Evolutionary conservation across 1,140 invertebrate species (phyloP).

Genomic region (Drosophila pandora): DNA sequence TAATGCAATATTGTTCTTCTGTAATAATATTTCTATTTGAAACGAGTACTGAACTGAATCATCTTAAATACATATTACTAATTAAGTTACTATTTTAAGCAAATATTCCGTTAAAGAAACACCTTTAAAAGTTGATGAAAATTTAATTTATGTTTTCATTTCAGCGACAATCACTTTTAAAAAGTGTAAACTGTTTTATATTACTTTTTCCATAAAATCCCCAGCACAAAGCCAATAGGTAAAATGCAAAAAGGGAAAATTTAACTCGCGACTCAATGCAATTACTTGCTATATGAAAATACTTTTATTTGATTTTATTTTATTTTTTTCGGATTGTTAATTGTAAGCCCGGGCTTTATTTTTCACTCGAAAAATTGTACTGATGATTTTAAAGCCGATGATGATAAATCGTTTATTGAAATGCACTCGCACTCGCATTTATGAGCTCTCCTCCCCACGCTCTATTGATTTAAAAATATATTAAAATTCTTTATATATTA

Average conservation of each 20-base stretch:
- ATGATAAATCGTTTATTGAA: background rate
- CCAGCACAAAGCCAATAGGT: background rate
- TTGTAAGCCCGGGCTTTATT: background rate
- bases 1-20: too few species aligned
- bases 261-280: background rate
- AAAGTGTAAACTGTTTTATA: too few species aligned
- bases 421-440: background rate
- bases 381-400: background rate
- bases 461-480: slow-evolving; percentile 2
- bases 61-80: too few species aligned
- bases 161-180: background rate
- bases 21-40: too few species aligned
- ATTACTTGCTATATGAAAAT: slow-evolving; percentile 1
- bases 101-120: background rate
- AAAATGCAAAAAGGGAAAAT: background rate
- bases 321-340: background rate
- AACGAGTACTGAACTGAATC: too few species aligned
- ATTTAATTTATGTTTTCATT: background rate
- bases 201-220: background rate
- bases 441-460: background rate
- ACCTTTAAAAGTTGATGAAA: background rate
- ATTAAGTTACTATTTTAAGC: too few species aligned
- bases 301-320: background rate
- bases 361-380: background rate
- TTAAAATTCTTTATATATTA: background rate